A percentile compares a stretch with the other conserved stretches of the same genome.
Evolutionary conservation across 2,888 invertebrate genomes (phyloP).

Genomic region (Trachelus troglodyta): DNA sequence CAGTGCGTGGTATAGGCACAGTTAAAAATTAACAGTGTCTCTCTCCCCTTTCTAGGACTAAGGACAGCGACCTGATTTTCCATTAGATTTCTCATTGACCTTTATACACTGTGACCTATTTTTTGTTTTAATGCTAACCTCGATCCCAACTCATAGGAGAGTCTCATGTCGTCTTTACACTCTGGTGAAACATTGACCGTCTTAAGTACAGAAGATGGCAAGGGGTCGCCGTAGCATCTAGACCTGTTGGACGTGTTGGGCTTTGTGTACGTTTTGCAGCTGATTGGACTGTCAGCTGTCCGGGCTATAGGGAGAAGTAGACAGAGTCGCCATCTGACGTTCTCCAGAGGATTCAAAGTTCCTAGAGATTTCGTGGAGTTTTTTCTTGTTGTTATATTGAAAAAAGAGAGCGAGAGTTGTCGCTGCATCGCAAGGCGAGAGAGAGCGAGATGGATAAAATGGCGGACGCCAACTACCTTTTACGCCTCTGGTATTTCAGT

Average conservation of each 20-base stretch:
- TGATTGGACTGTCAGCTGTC: slow-evolving; percentile 48
- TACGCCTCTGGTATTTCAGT: no score
- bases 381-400: neutral
- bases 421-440: neutral
- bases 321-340: neutral
- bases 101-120: neutral
- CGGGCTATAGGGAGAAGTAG: slow-evolving; percentile 1
- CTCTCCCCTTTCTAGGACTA: neutral
- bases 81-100: neutral
- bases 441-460: neutral
- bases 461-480: neutral
- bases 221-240: slow-evolving; percentile 8
- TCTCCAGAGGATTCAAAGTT: neutral
- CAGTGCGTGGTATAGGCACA: neutral
- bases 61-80: neutral
- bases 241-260: slow-evolving; percentile 46
- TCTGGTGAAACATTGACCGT: neutral
- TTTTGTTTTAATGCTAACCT: neutral
- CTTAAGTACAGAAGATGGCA: neutral
- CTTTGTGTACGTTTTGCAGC: slow-evolving; percentile 46
- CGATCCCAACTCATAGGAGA: neutral
- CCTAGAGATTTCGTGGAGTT: neutral
- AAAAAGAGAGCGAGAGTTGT: neutral
- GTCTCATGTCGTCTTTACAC: neutral
- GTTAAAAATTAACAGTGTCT: neutral